Evolutionary conservation across 2,888 invertebrate genomes (phyloP).

Genomic region (Metopia argyrocephala): DNA sequence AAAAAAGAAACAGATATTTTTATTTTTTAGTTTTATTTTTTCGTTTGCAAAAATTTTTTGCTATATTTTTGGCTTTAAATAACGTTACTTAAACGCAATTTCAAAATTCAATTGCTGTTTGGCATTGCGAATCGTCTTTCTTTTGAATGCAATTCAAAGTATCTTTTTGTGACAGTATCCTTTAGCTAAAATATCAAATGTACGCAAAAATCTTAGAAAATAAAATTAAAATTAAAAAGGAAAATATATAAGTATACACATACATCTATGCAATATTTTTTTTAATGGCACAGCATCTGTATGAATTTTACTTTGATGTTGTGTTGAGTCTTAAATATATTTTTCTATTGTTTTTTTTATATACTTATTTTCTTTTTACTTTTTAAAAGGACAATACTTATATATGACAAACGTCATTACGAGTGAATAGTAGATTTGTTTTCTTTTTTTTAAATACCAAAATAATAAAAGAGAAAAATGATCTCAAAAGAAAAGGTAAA

Average conservation of each 20-base stretch:
- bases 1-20: no score
- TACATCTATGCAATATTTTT: no score
- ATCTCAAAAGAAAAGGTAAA: conserved; percentile 41
- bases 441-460: not conserved
- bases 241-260: not conserved
- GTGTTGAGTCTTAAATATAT: not conserved
- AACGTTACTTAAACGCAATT: no score
- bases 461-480: not conserved
- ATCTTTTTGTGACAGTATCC: conserved; percentile 72
- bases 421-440: conserved; percentile 6
- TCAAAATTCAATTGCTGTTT: conserved; percentile 53
- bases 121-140: conserved; percentile 32
- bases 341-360: not conserved
- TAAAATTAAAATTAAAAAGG: conserved; percentile 5
- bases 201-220: conserved; percentile 28
- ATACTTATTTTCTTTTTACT: conserved; percentile 1
- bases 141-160: conserved; percentile 69
- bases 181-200: conserved; percentile 72
- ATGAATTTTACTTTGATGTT: conserved; percentile 53
- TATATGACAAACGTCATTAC: conserved; percentile 40
- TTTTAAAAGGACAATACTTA: conserved; percentile 48
- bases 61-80: no score
- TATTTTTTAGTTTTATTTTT: no score
- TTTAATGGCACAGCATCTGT: conserved; percentile 30
- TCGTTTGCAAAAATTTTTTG: not conserved